A percentile compares a stretch with the other conserved stretches of the same genome.
These are phyloP conservation scores for Troides helena DNA, from an alignment of 2,888 invertebrate genomes.

Conservation along the genomic window DNA sequence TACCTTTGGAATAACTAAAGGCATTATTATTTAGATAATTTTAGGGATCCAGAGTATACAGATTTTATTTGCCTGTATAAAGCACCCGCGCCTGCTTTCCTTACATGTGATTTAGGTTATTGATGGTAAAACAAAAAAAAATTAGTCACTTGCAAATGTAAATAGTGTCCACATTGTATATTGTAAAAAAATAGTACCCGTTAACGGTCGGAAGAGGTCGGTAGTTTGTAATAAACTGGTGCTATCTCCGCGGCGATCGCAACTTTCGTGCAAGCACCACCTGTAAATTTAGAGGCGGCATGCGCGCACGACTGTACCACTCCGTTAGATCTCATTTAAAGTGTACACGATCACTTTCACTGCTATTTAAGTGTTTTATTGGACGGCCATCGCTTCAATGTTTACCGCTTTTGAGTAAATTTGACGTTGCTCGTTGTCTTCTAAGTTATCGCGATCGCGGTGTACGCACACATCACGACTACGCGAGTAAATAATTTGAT, in stretches of 20 bases:
- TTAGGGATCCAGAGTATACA: too few species aligned
- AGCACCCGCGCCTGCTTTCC: too few species aligned
- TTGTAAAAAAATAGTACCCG: neutral
- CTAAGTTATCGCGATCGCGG: too few species aligned
- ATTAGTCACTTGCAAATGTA: neutral
- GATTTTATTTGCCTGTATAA: too few species aligned
- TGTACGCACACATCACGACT: neutral
- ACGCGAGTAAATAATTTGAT: too few species aligned
- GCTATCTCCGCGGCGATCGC: conserved; percentile 20
- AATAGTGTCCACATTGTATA: neutral
- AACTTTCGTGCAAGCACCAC: conserved; percentile 24
- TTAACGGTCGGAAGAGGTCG: neutral
- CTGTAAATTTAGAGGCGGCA: conserved; percentile 28
- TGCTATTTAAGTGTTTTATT: conserved; percentile 19
- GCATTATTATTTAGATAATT: too few species aligned
- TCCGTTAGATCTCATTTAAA: conserved; percentile 24
- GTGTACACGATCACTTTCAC: conserved; percentile 25
- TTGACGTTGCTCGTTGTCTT: neutral
- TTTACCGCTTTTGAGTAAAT: conserved; percentile 2
- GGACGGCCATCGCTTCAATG: conserved; percentile 29
- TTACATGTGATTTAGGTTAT: too few species aligned
- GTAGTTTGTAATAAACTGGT: conserved; percentile 19
- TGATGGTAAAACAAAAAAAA: too few species aligned
- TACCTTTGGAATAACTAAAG: too few species aligned
- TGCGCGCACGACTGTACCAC: conserved; percentile 24